Conservation (phyloP, 2,888 invertebrate species). For the Hirtodrosophila confusa region DNA sequence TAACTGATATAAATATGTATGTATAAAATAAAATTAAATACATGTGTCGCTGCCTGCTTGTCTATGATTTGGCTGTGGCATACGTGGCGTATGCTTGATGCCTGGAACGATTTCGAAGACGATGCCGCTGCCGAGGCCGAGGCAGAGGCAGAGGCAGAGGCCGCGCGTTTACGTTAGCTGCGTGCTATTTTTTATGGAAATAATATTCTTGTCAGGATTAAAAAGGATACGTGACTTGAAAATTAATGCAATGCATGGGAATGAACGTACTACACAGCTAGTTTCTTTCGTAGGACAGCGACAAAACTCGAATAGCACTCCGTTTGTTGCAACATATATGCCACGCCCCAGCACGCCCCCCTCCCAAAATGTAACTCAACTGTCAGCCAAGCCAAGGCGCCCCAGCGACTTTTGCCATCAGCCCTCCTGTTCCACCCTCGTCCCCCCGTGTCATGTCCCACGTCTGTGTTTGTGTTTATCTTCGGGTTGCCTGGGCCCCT, state of each 20-base stretch:
- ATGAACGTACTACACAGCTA: constrained; percentile 23
- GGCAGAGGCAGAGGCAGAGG: not conserved
- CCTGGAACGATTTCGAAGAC: constrained; percentile 42
- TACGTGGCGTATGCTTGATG: constrained; percentile 69
- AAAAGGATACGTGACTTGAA: constrained; percentile 84
- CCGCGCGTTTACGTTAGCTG: constrained; percentile 24
- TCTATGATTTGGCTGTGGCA: constrained; percentile 65
- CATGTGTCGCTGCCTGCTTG: constrained; percentile 61
- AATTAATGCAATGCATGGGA: constrained; percentile 79
- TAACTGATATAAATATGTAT: constrained; percentile 21
- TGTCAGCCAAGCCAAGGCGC: constrained; percentile 44
- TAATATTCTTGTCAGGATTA: constrained; percentile 85
- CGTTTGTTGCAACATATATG: constrained; percentile 40
- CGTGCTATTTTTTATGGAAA: constrained; percentile 79
- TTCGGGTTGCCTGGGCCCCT: constrained; percentile 21
- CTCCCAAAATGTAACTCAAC: constrained; percentile 45
- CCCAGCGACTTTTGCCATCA: constrained; percentile 45
- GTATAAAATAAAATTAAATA: constrained; percentile 66
- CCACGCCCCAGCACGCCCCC: constrained; percentile 27
- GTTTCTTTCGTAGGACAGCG: constrained; percentile 35
- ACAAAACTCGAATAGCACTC: constrained; percentile 29
- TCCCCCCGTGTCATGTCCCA: not conserved
- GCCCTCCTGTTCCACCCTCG: too few species aligned
- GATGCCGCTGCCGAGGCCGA: constrained; percentile 19
- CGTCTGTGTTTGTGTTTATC: constrained; percentile 47